Evolutionary conservation across 2,888 invertebrate species (phyloP), one percentile per base, ranked within the genome.

Genomic region (Diarsia dahlii): DNA sequence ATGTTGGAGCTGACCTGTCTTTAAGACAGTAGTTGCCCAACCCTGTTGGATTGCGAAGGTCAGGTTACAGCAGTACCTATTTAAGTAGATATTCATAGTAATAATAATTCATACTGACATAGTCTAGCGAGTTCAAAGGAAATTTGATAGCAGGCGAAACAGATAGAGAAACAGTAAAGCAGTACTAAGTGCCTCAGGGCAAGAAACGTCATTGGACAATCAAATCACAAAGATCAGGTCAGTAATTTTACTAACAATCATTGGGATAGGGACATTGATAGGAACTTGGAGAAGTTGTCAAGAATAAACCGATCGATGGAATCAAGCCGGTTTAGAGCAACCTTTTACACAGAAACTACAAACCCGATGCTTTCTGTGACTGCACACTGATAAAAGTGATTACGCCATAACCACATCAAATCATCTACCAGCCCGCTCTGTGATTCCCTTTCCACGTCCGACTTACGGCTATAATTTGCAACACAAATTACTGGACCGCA

Each of bases 401-500:
- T 82, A 62, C 50, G n/a, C 56, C 23, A 77, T 82, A 82, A 82
- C 78, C 78, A 77, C 69, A 66, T 69, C 82, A 82, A 80, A 80
- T 80, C 78, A 82, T 80, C 68, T 39, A 60, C 28, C 34, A 82
- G 54, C 48, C 60, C 13, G 69, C 84, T 80, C 84, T 81, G 84
- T 81, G 73, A 84, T 84, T 81, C 74, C 67, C 80, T 80, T 73
- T 81, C 45, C 64, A 76, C 50, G 64, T 73, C 70, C 67, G 66
- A 71, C 71, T 69, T 54, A 45, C 54, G 34, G 64, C 77, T 83
- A 81, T 85, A 85, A 83, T 83, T 85, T 83, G 62, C 82, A 74
- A 58, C 60, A 68, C 82, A 85, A 83, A 85, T 82, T 85, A 85
- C 73, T 71, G 76, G 62, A 74, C 82, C 65, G 77, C 82, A 85